These are phyloP conservation scores for Melanostoma scalare DNA, from an alignment of 2,888 invertebrate genomes.

Conservation along the genomic window DNA sequence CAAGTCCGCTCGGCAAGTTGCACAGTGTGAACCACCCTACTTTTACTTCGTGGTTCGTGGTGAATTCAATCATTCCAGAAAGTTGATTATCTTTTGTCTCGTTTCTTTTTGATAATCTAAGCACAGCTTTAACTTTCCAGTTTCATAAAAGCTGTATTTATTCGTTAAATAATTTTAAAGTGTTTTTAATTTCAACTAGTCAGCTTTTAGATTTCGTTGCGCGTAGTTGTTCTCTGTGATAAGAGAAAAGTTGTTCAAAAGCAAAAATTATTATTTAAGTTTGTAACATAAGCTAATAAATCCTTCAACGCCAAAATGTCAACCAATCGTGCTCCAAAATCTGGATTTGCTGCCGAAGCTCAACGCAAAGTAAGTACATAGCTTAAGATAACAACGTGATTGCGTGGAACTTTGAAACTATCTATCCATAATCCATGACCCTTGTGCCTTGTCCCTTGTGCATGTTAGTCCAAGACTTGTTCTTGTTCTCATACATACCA, in stretches of 20 bases:
- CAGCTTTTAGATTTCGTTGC: constrained; percentile 74
- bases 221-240: constrained; percentile 77
- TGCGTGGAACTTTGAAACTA: not conserved
- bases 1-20: too few relatives aligned
- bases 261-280: constrained; percentile 68
- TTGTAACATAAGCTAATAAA: constrained; percentile 74
- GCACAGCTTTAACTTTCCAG: too few relatives aligned
- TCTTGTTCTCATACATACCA: constrained; percentile 15
- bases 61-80: too few relatives aligned
- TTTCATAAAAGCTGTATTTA: too few relatives aligned
- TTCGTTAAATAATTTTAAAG: too few relatives aligned
- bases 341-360: constrained; percentile 97
- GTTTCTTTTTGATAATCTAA: too few relatives aligned
- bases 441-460: not conserved
- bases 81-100: too few relatives aligned
- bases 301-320: constrained; percentile 78
- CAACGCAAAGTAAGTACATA: constrained; percentile 92
- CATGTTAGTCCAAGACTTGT: constrained; percentile 36
- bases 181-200: constrained; percentile 51
- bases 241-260: constrained; percentile 76
- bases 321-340: constrained; percentile 82
- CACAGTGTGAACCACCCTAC: too few relatives aligned
- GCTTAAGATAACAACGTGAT: not conserved
- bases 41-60: too few relatives aligned
- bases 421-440: not conserved